Evolutionary conservation across 2,797 vertebrate species (phyloP), one percentile per base, ranked within the genome.

Genomic region (Malurus leucopterus): DNA sequence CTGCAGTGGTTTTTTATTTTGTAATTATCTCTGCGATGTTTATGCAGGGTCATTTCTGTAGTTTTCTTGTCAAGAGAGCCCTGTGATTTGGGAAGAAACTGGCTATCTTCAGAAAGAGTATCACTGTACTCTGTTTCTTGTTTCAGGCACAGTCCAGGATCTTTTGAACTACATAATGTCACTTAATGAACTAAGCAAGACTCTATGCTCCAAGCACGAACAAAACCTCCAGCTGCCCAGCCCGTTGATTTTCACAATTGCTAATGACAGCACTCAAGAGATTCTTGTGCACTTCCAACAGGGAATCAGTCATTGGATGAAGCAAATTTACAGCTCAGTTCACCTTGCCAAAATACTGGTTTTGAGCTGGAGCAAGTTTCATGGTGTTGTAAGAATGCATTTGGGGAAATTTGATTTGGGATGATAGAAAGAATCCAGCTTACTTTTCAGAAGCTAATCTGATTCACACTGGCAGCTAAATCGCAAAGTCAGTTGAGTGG

Each of bases 1-100:
- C 87, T 76, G 49, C 65, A 77, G 68, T 78, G 92, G 59, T 94
- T 94, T 86, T 92, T 86, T 92, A 90, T 94, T 94, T 86, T 75
- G 43, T 76, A 91, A 93, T 96, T 94, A 93, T 80, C 61, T 80
- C 57, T 1, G 9, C 38, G 21, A 2, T 88, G 75, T 90, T 95
- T 93, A 89, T 91, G 87, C 74, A 75, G 43, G n/a, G 34, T 84
- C 36, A 68, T 91, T 88, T 90, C 51, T 89, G 40, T 63, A 75
- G 91, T 67, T 80, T 89, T 86, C 27, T 63, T 79, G 61, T 78
- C 34, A 54, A 69, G 34, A 84, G 44, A 84, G 63, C 34, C 9
- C 51, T 75, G 38, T 73, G 59, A 65, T 82, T 71, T 80, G 63
- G 18, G 50, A 90, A 88, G 12, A 78, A 75, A 84, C 53, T 49